phyloP scores from a whole-genome alignment of 2,888 invertebrate species.

The Aethes cnicana region DNA sequence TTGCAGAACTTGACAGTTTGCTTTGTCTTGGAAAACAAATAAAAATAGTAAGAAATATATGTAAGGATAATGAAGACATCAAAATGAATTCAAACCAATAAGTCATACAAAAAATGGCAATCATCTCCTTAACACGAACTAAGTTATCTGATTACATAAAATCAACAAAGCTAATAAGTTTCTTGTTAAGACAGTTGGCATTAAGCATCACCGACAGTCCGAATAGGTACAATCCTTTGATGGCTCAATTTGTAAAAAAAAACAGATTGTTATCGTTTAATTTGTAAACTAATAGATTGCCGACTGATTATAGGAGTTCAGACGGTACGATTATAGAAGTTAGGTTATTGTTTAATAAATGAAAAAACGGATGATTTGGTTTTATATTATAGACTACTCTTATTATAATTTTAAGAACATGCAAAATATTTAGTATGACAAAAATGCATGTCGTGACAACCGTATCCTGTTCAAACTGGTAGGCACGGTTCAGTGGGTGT shows the following conservation, averaged over 20 bases:
- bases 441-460: conserved; percentile 56
- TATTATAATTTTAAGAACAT: conserved; percentile 37
- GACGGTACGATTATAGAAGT: conserved; percentile 1
- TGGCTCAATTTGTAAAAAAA: conserved; percentile 39
- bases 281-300: conserved; percentile 33
- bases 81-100: no score
- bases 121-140: conserved; percentile 30
- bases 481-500: conserved; percentile 63
- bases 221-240: conserved; percentile 34
- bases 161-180: conserved; percentile 42
- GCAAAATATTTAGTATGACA: conserved; percentile 49
- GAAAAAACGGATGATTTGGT: no score
- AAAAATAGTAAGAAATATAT: no score
- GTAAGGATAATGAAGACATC: no score
- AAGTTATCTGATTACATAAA: conserved; percentile 38
- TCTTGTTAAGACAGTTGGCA: conserved; percentile 32
- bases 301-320: not conserved
- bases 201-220: conserved; percentile 21
- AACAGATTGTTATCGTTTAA: conserved; percentile 36
- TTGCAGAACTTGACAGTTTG: no score
- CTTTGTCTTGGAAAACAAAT: no score
- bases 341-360: no score
- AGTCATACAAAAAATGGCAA: conserved; percentile 15
- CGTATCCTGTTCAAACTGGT: conserved; percentile 61
- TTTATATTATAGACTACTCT: not conserved